Conservation (phyloP, 2,113 vertebrate genomes). For the Anhinga anhinga region DNA sequence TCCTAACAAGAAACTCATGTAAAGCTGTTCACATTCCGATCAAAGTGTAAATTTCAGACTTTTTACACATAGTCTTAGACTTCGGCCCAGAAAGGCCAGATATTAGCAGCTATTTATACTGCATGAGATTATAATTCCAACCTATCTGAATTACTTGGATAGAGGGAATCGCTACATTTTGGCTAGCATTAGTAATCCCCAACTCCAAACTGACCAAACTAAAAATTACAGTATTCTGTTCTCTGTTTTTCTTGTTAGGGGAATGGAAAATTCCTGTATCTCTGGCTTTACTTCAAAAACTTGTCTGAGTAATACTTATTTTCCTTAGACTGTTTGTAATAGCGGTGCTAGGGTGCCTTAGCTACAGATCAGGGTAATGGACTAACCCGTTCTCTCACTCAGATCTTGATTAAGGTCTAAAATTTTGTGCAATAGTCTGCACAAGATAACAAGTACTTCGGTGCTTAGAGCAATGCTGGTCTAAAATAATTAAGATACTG, state of each 20-base stretch:
- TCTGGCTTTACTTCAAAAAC: constrained; percentile 35
- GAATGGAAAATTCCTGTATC: constrained; percentile 43
- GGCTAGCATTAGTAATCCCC: neutral
- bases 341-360: neutral
- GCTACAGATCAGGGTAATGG: neutral
- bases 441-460: neutral
- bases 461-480: neutral
- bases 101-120: neutral
- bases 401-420: neutral
- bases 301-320: neutral
- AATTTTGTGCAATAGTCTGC: neutral
- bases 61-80: neutral
- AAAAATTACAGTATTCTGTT: neutral
- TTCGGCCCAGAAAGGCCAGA: neutral
- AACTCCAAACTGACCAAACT: neutral
- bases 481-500: neutral
- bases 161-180: neutral
- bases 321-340: neutral
- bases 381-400: neutral
- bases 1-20: neutral
- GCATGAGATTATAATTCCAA: neutral
- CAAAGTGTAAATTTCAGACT: neutral
- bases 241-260: neutral
- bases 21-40: neutral
- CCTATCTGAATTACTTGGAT: neutral